phyloP scores from a whole-genome alignment of 37 sponge, comb jelly and placozoan genomes.

The Theonella swinhoei region DNA sequence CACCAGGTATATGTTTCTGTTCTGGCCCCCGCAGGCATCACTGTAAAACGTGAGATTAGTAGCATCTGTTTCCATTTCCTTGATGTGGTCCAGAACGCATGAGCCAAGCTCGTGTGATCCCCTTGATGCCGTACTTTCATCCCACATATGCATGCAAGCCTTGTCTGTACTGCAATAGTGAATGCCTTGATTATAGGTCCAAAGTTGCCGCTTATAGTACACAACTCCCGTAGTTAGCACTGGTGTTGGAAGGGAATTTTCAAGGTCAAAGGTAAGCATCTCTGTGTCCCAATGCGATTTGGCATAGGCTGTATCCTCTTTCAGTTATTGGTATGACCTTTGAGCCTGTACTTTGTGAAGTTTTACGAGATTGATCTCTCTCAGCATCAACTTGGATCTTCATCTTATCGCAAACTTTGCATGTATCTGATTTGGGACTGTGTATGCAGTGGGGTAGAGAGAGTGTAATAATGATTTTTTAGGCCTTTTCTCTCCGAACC shows the following conservation, averaged over 20 bases:
- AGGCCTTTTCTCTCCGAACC: too few species aligned
- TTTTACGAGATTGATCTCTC: background rate
- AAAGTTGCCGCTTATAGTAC: slow-evolving; percentile 39
- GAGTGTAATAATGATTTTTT: too few species aligned
- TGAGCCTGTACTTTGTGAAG: slow-evolving; percentile 18
- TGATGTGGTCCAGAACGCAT: background rate
- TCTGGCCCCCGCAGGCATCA: slow-evolving; percentile 49
- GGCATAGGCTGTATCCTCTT: slow-evolving; percentile 25
- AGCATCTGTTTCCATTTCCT: background rate
- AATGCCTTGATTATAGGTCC: slow-evolving; percentile 50
- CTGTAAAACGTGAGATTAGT: slow-evolving; percentile 10
- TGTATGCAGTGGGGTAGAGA: background rate
- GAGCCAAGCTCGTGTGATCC: slow-evolving; percentile 32
- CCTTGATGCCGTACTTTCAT: slow-evolving; percentile 20
- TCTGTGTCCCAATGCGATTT: background rate
- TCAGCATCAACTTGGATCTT: slow-evolving; percentile 9
- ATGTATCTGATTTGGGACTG: slow-evolving; percentile 36
- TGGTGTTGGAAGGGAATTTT: slow-evolving; percentile 33
- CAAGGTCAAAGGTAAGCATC: slow-evolving; percentile 18
- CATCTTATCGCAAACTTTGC: slow-evolving; percentile 32
- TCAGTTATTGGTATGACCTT: slow-evolving; percentile 5
- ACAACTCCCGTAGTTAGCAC: slow-evolving; percentile 21
- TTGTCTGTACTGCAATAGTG: slow-evolving; percentile 8
- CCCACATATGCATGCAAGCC: slow-evolving; percentile 34
- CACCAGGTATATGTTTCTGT: slow-evolving; percentile 19